Conservation (phyloP, 92 coral and sea anemone species). For the Galaxea fascicularis region DNA sequence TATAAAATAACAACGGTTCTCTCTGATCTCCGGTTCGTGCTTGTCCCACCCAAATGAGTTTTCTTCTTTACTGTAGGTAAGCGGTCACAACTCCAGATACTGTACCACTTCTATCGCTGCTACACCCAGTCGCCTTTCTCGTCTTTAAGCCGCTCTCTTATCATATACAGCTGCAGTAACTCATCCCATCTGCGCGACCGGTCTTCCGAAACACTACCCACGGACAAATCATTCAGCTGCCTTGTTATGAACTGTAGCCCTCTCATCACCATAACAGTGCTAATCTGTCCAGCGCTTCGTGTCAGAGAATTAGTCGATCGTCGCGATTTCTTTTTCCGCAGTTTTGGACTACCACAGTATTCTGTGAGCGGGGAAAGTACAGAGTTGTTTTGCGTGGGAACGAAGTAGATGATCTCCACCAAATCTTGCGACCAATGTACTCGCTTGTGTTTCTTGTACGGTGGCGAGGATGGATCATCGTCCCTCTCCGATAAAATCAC, state of each 20-base stretch:
- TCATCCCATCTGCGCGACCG: constrained; percentile 52
- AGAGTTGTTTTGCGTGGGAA: constrained; percentile 47
- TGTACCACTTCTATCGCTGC: background rate
- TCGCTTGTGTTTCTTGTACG: constrained; percentile 57
- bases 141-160: constrained; percentile 66
- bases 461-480: constrained; percentile 28
- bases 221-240: constrained; percentile 55
- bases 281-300: constrained; percentile 59
- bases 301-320: constrained; percentile 37
- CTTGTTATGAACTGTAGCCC: constrained; percentile 65
- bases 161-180: constrained; percentile 58
- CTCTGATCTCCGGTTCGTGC: background rate
- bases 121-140: constrained; percentile 79
- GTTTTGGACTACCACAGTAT: constrained; percentile 39
- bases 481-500: constrained; percentile 27
- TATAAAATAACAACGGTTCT: background rate
- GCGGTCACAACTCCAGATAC: background rate
- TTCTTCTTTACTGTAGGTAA: background rate
- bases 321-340: constrained; percentile 38
- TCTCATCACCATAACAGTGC: constrained; percentile 67
- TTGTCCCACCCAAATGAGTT: background rate
- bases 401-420: constrained; percentile 66
- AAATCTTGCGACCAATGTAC: constrained; percentile 75
- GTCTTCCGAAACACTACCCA: constrained; percentile 42
- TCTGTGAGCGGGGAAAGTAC: constrained; percentile 54